Conservation (phyloP, 2,888 invertebrate genomes). For the Drosophila leonis region DNA sequence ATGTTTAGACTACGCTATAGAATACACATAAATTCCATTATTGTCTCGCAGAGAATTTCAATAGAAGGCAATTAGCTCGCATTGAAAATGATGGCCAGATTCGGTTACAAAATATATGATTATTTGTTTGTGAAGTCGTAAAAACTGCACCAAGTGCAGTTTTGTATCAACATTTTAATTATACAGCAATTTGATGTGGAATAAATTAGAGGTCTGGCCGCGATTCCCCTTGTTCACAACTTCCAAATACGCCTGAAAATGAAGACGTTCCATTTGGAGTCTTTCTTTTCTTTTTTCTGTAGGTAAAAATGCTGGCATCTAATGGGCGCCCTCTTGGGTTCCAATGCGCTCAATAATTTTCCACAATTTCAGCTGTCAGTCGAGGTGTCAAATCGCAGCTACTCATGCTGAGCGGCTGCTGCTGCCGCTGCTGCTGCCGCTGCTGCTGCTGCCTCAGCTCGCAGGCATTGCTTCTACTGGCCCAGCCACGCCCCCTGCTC, state of each 20-base stretch:
- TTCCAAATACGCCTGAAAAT: conserved; percentile 56
- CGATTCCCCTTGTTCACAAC: conserved; percentile 63
- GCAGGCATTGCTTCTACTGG: conserved; percentile 28
- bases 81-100: conserved; percentile 64
- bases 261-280: conserved; percentile 54
- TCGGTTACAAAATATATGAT: conserved; percentile 75
- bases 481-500: background rate
- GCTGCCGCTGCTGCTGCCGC: too few relatives aligned
- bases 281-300: conserved; percentile 12
- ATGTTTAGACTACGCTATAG: background rate
- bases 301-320: conserved; percentile 59
- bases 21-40: conserved; percentile 25
- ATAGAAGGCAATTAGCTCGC: conserved; percentile 31
- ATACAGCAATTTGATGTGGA: conserved; percentile 68
- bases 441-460: conserved; percentile 34
- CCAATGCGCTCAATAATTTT: conserved; percentile 84
- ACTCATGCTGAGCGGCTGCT: conserved; percentile 84
- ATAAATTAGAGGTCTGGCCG: conserved; percentile 73
- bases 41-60: conserved; percentile 24
- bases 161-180: conserved; percentile 60
- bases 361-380: conserved; percentile 84
- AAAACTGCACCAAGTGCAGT: conserved; percentile 53
- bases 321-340: conserved; percentile 79
- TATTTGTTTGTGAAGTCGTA: conserved; percentile 72
- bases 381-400: conserved; percentile 86